Conservation (phyloP, 2,113 vertebrate genomes). For the Mungos mungo region DNA sequence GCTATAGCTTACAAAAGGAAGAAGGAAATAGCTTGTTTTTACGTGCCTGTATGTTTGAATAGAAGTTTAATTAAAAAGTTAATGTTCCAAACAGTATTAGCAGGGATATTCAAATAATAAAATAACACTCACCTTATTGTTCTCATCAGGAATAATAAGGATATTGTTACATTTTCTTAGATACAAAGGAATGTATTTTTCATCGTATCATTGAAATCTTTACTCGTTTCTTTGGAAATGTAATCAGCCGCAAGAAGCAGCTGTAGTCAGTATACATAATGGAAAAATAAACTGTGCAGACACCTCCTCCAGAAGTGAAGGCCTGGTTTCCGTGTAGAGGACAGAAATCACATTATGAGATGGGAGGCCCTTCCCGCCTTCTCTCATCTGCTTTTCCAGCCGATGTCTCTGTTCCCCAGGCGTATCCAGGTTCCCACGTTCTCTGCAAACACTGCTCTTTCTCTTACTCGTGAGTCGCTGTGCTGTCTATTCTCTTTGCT, state of each 20-base stretch:
- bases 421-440: not conserved
- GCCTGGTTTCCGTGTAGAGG: not conserved
- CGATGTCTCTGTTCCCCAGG: not conserved
- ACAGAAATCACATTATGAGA: not conserved
- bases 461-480: not conserved
- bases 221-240: conserved; percentile 30
- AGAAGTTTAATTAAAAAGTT: conserved; percentile 64
- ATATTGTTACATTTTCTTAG: conserved; percentile 58
- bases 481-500: not conserved
- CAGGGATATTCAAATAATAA: conserved; percentile 4
- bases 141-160: conserved; percentile 68
- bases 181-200: conserved; percentile 38
- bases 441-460: not conserved
- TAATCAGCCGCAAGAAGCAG: not conserved
- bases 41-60: not conserved
- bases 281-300: not conserved
- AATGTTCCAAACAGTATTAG: conserved; percentile 59
- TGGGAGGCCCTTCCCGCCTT: not conserved
- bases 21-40: not conserved
- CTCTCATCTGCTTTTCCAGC: not conserved
- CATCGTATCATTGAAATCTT: conserved; percentile 57
- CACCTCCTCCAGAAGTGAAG: not conserved
- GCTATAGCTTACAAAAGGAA: not conserved
- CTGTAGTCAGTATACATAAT: not conserved
- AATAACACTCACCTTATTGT: conserved; percentile 63